Conservation (phyloP, 2,888 invertebrate species). For the Hypomecis punctinalis region DNA sequence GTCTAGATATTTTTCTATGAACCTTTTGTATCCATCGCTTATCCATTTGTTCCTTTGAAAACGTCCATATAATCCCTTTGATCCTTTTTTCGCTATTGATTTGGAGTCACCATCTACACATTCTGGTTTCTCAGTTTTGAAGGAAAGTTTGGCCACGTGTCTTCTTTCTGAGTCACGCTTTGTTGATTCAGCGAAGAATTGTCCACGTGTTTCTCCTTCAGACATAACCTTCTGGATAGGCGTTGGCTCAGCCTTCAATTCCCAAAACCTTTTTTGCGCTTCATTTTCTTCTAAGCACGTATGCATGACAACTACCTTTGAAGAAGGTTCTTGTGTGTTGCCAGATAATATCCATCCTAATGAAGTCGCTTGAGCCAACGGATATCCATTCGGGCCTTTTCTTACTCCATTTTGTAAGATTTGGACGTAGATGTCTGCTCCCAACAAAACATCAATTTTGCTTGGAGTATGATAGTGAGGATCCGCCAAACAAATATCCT, state of each 20-base stretch:
- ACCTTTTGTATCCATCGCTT: slow-evolving; percentile 34
- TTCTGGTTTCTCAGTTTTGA: neutral
- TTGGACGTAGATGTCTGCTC: neutral
- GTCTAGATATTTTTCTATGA: slow-evolving; percentile 42
- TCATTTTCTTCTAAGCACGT: neutral
- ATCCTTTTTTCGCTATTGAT: neutral
- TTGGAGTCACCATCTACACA: neutral
- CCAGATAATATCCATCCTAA: slow-evolving; percentile 1
- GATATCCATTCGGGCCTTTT: neutral
- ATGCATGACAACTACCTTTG: neutral
- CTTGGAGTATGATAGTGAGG: neutral
- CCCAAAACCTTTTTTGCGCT: neutral
- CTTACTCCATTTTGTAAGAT: neutral
- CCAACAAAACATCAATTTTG: neutral
- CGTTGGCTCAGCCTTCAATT: neutral
- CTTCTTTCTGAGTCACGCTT: neutral
- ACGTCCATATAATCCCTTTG: slow-evolving; percentile 30
- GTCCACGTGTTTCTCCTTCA: neutral
- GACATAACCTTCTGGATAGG: neutral
- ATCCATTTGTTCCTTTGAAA: slow-evolving; percentile 29
- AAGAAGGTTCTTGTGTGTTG: neutral
- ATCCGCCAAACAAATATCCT: neutral
- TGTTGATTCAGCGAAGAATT: neutral
- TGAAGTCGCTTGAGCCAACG: neutral
- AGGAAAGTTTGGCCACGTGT: neutral